phyloP scores from a whole-genome alignment of 2,113 vertebrate genomes.

The Hyaena hyaena region DNA sequence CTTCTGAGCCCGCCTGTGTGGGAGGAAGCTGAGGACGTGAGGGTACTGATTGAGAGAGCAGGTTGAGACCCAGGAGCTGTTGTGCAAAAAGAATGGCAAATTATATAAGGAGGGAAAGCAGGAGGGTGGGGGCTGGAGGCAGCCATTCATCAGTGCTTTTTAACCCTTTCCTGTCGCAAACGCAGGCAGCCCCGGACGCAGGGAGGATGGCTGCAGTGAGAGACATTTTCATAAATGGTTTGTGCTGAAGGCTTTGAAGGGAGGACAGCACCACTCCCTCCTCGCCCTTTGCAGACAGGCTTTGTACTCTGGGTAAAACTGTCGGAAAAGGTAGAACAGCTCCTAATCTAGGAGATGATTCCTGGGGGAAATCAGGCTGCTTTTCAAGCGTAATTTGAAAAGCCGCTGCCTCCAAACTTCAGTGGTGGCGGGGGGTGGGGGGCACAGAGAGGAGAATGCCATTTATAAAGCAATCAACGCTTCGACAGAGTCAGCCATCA shows the following conservation, averaged over 20 bases:
- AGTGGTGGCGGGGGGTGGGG: neutral
- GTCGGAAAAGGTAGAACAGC: slow-evolving; percentile 68
- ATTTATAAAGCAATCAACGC: slow-evolving; percentile 79
- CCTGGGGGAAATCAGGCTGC: slow-evolving; percentile 80
- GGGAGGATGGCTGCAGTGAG: neutral
- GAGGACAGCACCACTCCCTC: neutral
- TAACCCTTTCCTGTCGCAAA: slow-evolving; percentile 56
- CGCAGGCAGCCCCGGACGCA: neutral
- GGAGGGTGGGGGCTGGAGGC: neutral
- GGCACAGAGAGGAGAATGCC: slow-evolving; percentile 4
- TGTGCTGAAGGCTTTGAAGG: slow-evolving; percentile 12
- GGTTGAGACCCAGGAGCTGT: slow-evolving; percentile 59
- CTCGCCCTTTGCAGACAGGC: slow-evolving; percentile 35
- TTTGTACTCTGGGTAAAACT: slow-evolving; percentile 65
- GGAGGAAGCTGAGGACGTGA: slow-evolving; percentile 69
- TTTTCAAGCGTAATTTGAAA: slow-evolving; percentile 78
- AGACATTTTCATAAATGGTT: neutral
- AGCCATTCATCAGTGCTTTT: neutral
- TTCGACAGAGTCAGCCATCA: slow-evolving; percentile 55
- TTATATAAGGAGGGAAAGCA: neutral
- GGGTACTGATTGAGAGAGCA: slow-evolving; percentile 67
- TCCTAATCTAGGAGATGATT: slow-evolving; percentile 74
- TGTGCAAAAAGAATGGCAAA: slow-evolving; percentile 70
- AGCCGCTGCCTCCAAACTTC: slow-evolving; percentile 76
- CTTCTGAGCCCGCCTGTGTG: slow-evolving; percentile 37